phyloP scores from a whole-genome alignment of 2,797 vertebrate genomes.

The Trachops cirrhosus region DNA sequence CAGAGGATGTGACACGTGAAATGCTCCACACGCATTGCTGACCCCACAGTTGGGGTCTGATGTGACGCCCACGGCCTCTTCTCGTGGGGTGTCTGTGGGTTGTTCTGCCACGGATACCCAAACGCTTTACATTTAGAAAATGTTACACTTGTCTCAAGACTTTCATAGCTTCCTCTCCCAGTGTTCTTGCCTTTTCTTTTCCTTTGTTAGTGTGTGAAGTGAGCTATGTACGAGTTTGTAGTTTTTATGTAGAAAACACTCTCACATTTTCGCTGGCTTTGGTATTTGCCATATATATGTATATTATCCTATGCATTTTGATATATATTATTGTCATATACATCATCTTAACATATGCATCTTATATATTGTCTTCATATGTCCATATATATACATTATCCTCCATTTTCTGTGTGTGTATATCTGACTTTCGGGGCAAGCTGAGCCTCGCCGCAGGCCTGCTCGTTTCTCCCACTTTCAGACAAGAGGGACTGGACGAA shows the following conservation, averaged over 20 bases:
- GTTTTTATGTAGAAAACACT: background rate
- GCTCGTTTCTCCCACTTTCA: slow-evolving; percentile 88
- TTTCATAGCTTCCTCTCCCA: background rate
- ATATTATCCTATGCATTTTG: background rate
- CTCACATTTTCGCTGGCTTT: background rate
- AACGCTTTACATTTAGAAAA: background rate
- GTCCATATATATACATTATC: background rate
- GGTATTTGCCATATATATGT: background rate
- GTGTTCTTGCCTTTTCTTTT: background rate
- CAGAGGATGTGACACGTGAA: background rate
- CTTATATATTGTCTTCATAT: background rate
- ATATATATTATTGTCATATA: background rate
- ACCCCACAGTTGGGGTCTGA: background rate
- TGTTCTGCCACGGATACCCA: background rate
- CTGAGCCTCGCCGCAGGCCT: slow-evolving; percentile 86
- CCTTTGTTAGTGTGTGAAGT: background rate
- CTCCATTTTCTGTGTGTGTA: no score
- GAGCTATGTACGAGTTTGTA: background rate
- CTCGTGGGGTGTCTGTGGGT: background rate
- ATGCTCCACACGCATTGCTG: background rate
- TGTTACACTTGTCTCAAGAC: background rate
- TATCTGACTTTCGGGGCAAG: slow-evolving; percentile 72
- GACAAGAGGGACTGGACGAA: background rate
- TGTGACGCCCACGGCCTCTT: no score
- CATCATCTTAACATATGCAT: background rate